A percentile compares a stretch with the other conserved stretches of the same genome.
Evolutionary conservation across 2,888 invertebrate genomes (phyloP).

Genomic region (Drosophila multiciliata): DNA sequence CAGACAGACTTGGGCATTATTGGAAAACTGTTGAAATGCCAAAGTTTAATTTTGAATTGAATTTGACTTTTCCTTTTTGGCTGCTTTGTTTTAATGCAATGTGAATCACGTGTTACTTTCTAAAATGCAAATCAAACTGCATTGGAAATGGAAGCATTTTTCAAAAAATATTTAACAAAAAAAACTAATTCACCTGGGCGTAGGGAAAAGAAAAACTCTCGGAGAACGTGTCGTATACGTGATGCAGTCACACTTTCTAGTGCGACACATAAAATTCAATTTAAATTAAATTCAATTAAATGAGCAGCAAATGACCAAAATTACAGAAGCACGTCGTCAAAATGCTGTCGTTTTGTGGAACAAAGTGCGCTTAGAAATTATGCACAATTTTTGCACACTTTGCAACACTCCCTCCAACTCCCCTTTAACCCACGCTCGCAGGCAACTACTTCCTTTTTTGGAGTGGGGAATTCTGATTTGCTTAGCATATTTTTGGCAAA

Average conservation of each 20-base stretch:
- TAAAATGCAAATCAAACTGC: conserved; percentile 74
- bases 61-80: conserved; percentile 53
- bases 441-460: conserved; percentile 39
- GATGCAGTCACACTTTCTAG: conserved; percentile 66
- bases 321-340: conserved; percentile 61
- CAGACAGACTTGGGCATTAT: conserved; percentile 37
- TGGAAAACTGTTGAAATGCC: conserved; percentile 43
- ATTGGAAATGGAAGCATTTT: conserved; percentile 72
- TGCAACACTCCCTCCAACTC: neutral
- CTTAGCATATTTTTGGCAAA: conserved; percentile 46
- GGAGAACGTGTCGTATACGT: conserved; percentile 64
- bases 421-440: neutral
- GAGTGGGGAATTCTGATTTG: conserved; percentile 6
- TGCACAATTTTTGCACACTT: conserved; percentile 17
- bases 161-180: conserved; percentile 50
- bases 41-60: conserved; percentile 34
- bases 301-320: conserved; percentile 50
- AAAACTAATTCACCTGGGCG: conserved; percentile 53
- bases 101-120: conserved; percentile 72
- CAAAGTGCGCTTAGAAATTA: conserved; percentile 59
- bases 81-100: conserved; percentile 57
- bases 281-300: conserved; percentile 55
- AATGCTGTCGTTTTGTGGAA: conserved; percentile 66
- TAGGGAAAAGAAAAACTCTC: conserved; percentile 22
- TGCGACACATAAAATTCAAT: conserved; percentile 59